Percentiles rank a stretch among this genome's conserved stretches.
Evolutionary conservation across 2,888 invertebrate genomes (phyloP).

Genomic region (Sipha maydis): DNA sequence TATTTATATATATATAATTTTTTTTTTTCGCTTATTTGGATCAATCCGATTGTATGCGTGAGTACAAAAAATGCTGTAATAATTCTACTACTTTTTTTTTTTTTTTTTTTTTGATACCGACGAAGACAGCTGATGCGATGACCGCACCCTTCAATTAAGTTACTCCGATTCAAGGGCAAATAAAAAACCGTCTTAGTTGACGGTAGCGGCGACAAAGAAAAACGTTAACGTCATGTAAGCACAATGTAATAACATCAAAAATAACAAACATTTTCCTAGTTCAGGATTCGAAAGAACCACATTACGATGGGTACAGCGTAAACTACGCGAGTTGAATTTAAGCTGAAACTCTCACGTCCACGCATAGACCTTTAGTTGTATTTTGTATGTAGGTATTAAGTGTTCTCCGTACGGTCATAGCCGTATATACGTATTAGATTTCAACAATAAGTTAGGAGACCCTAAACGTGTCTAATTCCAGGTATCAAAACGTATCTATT

Average conservation of each 20-base stretch:
- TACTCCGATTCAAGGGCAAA: slow-evolving; percentile 27
- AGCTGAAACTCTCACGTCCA: no score
- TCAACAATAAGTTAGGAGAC: no score
- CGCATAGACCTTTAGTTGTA: no score
- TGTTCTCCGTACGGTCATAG: no score
- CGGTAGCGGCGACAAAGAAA: neutral
- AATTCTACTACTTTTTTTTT: slow-evolving; percentile 15
- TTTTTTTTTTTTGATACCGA: neutral
- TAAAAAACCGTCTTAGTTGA: neutral
- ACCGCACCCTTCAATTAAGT: slow-evolving; percentile 45
- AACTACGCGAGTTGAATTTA: no score
- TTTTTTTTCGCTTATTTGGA: slow-evolving; percentile 40
- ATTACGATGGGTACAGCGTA: no score
- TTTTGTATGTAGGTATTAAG: no score
- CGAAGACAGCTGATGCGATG: neutral
- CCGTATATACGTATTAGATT: no score
- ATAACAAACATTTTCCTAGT: neutral
- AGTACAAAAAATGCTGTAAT: neutral
- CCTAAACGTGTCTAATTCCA: no score
- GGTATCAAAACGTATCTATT: no score
- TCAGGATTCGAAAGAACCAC: neutral
- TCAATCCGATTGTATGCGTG: neutral
- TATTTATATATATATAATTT: slow-evolving; percentile 2
- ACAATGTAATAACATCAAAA: neutral
- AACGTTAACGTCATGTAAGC: neutral